Evolutionary conservation across 2,888 invertebrate species (phyloP).

Genomic region (Calameuta idolon): DNA sequence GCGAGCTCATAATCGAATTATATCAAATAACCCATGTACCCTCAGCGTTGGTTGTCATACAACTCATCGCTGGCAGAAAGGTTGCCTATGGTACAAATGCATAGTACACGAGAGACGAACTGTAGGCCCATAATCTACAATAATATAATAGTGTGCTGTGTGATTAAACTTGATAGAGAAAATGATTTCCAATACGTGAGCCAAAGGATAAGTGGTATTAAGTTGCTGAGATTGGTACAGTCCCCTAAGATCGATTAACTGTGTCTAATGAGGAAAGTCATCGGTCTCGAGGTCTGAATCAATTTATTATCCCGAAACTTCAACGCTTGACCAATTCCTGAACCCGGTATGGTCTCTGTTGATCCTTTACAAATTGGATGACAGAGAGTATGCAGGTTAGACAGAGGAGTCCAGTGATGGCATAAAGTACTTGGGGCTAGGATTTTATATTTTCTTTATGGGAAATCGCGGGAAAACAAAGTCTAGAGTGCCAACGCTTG

Average conservation of each 20-base stretch:
- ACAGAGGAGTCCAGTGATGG: background rate
- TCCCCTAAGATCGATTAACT: background rate
- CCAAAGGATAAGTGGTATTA: background rate
- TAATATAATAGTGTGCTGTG: background rate
- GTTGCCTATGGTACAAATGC: background rate
- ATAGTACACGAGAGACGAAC: background rate
- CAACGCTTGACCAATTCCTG: background rate
- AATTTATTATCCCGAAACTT: background rate
- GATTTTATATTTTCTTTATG: background rate
- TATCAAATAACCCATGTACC: constrained; percentile 58
- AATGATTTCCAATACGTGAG: background rate
- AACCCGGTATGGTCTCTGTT: background rate
- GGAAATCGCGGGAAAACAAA: background rate
- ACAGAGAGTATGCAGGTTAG: background rate
- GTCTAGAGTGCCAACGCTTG: background rate
- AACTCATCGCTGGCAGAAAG: background rate
- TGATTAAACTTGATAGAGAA: background rate
- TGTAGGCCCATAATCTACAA: background rate
- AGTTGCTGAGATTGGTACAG: background rate
- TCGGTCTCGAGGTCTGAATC: background rate
- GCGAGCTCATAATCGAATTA: constrained; percentile 61
- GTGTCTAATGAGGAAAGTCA: background rate
- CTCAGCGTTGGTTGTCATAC: background rate
- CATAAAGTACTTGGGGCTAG: background rate
- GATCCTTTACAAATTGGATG: background rate